A percentile compares a stretch with the other conserved stretches of the same genome.
Conservation (phyloP, 2,888 invertebrate species). For the Syritta pipiens region DNA sequence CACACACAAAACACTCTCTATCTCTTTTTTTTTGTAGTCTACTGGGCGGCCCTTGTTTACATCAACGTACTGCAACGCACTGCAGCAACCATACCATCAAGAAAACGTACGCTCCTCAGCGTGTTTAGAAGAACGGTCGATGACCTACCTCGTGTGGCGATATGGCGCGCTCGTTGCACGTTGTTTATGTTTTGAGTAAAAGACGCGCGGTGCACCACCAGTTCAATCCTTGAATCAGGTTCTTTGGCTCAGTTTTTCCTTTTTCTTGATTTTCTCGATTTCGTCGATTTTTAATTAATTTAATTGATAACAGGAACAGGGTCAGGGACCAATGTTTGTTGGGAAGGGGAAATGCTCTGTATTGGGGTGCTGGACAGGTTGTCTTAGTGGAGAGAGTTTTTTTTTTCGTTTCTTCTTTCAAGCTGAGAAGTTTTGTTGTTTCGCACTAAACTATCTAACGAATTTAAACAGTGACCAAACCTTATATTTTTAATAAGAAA, state of each 20-base stretch:
- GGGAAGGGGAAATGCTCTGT: background rate
- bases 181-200: slow-evolving; percentile 46
- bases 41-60: slow-evolving; percentile 34
- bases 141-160: slow-evolving; percentile 40
- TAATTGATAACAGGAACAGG: slow-evolving; percentile 30
- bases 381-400: background rate
- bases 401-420: background rate
- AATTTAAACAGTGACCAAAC: too few species aligned
- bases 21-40: slow-evolving; percentile 1
- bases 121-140: slow-evolving; percentile 55
- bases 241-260: slow-evolving; percentile 5
- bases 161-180: slow-evolving; percentile 30
- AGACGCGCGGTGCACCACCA: slow-evolving; percentile 1
- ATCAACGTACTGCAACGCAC: background rate
- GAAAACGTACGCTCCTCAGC: slow-evolving; percentile 38
- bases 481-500: too few species aligned
- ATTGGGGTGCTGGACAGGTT: too few species aligned
- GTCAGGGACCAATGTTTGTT: slow-evolving; percentile 46
- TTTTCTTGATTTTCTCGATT: background rate
- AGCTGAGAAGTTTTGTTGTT: too few species aligned
- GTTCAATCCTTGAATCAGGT: slow-evolving; percentile 46
- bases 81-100: slow-evolving; percentile 44
- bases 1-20: slow-evolving; percentile 8
- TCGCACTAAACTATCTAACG: too few species aligned
- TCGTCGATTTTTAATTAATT: slow-evolving; percentile 34